Evolutionary conservation across 2,113 vertebrate genomes (phyloP), one percentile per base, ranked within the genome.

Genomic region (Paralichthys olivaceus): DNA sequence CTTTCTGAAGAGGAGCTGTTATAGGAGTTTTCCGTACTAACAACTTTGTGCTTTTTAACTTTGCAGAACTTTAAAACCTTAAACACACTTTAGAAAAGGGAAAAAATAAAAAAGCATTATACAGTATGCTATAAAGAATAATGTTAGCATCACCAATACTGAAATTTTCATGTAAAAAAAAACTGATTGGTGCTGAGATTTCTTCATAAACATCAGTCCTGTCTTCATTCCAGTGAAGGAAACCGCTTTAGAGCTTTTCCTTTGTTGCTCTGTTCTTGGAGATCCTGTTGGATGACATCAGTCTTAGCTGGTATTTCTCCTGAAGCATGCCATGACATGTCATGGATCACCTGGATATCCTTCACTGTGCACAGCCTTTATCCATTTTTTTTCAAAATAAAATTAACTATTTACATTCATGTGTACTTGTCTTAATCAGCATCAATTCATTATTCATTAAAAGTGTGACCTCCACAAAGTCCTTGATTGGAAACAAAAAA

Each of bases 131-230:
- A 40, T 40, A 1, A 12, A 40, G 37, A 11, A 40, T 40, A 11
- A 12, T 11, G 12, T 13, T 7, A 34, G 6, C 32, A 34, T 34
- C 32, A 34, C 32, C 32, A 34, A 34, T 5, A 7, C 32, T 8
- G 7, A 34, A 8, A 34, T 34, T 34, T 9, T 9, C 32, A 34
- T 9, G 9, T 8, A 34, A 75, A 68, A 53, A 49, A 83, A 73
- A 79, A 43, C 28, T 70, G 19, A 60, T 7, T 59, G 49, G 9
- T 28, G 17, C 37, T 72, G 64, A 26, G 29, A 79, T 71, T 75
- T 72, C 71, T 87, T 17, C 68, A 49, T 76, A 86, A 40, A 49
- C 45, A 37, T 73, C 69, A 76, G 40, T 53, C 17, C 0, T 68
- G 32, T 53, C n/a, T 84, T 51, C 23, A 51, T 66, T 2, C n/a